Evolutionary conservation across 1,140 invertebrate species (phyloP), one percentile per base, ranked within the genome.

Genomic region (Camponotus vicinus): DNA sequence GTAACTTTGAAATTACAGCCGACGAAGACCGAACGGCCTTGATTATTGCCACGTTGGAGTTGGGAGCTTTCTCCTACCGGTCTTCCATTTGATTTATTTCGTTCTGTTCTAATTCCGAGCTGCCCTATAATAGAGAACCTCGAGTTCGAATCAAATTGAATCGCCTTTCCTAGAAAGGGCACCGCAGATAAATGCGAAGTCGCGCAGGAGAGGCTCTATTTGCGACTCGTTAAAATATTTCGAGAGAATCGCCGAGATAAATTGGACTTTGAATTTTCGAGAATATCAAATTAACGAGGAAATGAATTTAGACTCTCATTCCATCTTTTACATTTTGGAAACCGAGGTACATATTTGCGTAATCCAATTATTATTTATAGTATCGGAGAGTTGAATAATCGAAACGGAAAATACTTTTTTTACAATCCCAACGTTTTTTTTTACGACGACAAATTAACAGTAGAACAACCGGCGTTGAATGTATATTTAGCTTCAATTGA

Each of bases 71-170:
- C 34, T 11, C 0, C 13, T 18, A 52, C 49, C 49, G 49, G 49
- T 15, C 7, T 80, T 18, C 45, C 34, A n/a, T 79, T 90, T 88
- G 73, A 86, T 69, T 90, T 34, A 63, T 83, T 61, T 57, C 45
- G 55, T 64, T 79, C 15, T 71, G 70, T 67, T 89, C 63, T 85
- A 82, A 57, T 52, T 49, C 37, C 21, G 18, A n/a, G 49, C 66
- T 70, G 34, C 73, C 40, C 55, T 27, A 71, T 71, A 73, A 83
- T 49, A 27, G 27, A 61, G 45, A 52, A 18, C 15, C 11, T 27
- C n/a, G 55, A 45, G 27, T 61, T 27, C 27, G 27, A 61, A 61
- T 27, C 18, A 45, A 73, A 83, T 83, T 61, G 27, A 73, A n/a
- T 83, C 40, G 21, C 40, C 27, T 73, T 73, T 34, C 42, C 37